phyloP scores from a whole-genome alignment of 2,113 vertebrate species.

The Triplophysa tibetana region DNA sequence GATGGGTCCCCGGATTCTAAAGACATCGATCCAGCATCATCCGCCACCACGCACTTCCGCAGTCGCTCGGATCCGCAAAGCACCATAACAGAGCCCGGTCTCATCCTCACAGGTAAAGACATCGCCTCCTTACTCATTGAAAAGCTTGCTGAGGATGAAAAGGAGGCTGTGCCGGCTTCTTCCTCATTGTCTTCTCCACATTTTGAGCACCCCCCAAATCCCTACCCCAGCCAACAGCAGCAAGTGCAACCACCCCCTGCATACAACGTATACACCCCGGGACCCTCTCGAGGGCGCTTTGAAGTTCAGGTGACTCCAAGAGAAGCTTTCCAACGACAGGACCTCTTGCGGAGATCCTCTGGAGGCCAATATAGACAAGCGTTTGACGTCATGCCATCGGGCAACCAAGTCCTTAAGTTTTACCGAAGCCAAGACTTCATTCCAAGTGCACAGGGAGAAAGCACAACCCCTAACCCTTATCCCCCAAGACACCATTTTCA shows the following conservation, averaged over 20 bases:
- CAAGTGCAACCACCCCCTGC: slow-evolving; percentile 50
- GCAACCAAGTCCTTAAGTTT: slow-evolving; percentile 63
- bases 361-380: slow-evolving; percentile 64
- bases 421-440: slow-evolving; percentile 57
- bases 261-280: slow-evolving; percentile 62
- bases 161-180: slow-evolving; percentile 41
- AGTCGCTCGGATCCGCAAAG: slow-evolving; percentile 72
- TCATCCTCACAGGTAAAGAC: slow-evolving; percentile 55
- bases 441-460: slow-evolving; percentile 47
- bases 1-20: slow-evolving; percentile 42
- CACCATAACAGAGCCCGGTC: slow-evolving; percentile 29
- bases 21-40: neutral
- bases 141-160: slow-evolving; percentile 59
- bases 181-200: slow-evolving; percentile 50
- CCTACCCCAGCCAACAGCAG: slow-evolving; percentile 68
- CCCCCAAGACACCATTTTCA: slow-evolving; percentile 51
- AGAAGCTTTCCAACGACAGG: slow-evolving; percentile 54
- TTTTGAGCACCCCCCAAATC: slow-evolving; percentile 51
- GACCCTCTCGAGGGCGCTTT: slow-evolving; percentile 37
- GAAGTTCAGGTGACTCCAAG: slow-evolving; percentile 28
- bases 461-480: slow-evolving; percentile 54
- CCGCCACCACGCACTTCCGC: slow-evolving; percentile 59
- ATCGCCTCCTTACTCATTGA: slow-evolving; percentile 60
- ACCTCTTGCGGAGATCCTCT: slow-evolving; percentile 55
- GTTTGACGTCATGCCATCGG: slow-evolving; percentile 66